Conservation (phyloP, 2,888 invertebrate species). For the Syrista parreyssii region DNA sequence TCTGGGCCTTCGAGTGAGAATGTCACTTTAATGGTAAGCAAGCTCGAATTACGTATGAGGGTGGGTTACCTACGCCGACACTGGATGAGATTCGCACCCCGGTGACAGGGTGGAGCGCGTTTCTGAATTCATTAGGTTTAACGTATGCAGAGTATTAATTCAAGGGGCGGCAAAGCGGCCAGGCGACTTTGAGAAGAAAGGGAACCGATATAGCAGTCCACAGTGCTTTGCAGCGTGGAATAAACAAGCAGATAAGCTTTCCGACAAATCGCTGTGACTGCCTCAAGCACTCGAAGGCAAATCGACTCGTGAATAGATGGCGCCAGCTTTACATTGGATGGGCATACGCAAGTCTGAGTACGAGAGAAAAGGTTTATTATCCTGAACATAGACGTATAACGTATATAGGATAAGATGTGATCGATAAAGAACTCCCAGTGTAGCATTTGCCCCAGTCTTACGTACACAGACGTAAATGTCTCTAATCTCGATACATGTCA, state of each 20-base stretch:
- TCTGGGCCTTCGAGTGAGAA: background rate
- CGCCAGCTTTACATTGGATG: background rate
- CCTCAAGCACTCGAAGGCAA: no score
- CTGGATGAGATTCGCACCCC: background rate
- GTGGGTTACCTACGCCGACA: no score
- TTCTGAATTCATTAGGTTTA: slow-evolving; percentile 61
- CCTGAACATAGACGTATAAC: no score
- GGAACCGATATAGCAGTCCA: slow-evolving; percentile 18
- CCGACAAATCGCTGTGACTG: background rate
- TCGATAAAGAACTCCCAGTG: no score
- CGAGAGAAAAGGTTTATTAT: no score
- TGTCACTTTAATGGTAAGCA: background rate
- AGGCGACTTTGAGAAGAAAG: slow-evolving; percentile 40
- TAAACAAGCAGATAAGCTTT: background rate
- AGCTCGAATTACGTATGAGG: background rate
- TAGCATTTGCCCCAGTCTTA: no score
- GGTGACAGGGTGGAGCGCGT: slow-evolving; percentile 36
- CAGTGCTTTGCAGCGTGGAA: slow-evolving; percentile 20
- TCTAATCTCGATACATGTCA: no score
- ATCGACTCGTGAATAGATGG: background rate
- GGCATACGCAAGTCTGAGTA: no score
- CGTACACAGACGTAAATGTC: no score
- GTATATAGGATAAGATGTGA: no score
- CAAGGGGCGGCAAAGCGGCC: slow-evolving; percentile 62
- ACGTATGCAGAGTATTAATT: slow-evolving; percentile 60